phyloP scores from a whole-genome alignment of 1,140 invertebrate genomes.

The Pteromalus puparum region DNA sequence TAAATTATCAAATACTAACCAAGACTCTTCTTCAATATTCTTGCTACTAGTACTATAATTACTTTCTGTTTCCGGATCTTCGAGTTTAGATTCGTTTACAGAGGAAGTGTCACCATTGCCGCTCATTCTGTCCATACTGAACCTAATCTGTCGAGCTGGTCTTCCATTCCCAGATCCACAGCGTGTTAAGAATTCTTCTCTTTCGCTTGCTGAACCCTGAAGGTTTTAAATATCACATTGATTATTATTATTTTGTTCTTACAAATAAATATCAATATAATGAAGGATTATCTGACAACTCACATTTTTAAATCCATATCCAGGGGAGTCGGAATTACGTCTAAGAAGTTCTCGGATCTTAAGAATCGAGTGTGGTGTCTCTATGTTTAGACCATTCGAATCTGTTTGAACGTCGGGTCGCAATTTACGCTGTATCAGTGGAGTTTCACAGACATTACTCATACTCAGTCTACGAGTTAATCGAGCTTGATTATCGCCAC shows the following conservation, averaged over 20 bases:
- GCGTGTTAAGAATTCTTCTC: not conserved
- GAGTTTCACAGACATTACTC: slow-evolving; percentile 65
- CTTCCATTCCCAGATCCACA: not conserved
- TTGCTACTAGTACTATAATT: not conserved
- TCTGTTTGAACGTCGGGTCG: slow-evolving; percentile 21
- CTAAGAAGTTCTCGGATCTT: slow-evolving; percentile 69
- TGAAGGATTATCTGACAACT: not conserved
- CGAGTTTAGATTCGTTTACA: slow-evolving; percentile 8
- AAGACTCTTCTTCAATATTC: slow-evolving; percentile 27
- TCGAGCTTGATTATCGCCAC: not conserved
- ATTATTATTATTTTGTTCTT: not conserved
- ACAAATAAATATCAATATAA: not conserved
- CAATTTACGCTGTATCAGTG: slow-evolving; percentile 65
- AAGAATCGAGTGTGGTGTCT: slow-evolving; percentile 71
- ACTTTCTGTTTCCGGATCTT: not conserved
- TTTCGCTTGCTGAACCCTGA: slow-evolving; percentile 16
- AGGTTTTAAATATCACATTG: not conserved
- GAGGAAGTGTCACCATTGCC: slow-evolving; percentile 25
- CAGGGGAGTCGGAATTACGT: slow-evolving; percentile 60
- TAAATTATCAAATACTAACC: slow-evolving; percentile 13
- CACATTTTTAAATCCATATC: slow-evolving; percentile 21
- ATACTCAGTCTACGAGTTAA: slow-evolving; percentile 53
- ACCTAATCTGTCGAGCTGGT: slow-evolving; percentile 56
- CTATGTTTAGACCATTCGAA: slow-evolving; percentile 12
- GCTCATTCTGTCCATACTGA: slow-evolving; percentile 52